Conservation (phyloP, 2,888 invertebrate genomes). For the Galeopsomyia nigrocyanea region DNA sequence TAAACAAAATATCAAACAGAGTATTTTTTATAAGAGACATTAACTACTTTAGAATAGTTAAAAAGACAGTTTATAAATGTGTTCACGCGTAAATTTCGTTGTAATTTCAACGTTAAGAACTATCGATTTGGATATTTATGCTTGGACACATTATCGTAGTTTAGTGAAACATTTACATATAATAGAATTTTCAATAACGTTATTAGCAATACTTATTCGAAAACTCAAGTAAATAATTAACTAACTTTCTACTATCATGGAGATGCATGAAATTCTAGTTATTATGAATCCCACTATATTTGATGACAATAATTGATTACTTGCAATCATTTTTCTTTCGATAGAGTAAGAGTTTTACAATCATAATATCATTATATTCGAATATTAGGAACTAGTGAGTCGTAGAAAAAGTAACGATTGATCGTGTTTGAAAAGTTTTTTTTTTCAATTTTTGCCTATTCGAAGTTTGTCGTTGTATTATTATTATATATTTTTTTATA, state of each 20-base stretch:
- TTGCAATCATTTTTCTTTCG: slow-evolving; percentile 11
- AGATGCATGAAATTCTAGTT: slow-evolving; percentile 45
- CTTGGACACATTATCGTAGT: slow-evolving; percentile 37
- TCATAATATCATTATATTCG: slow-evolving; percentile 11
- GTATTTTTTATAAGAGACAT: slow-evolving; percentile 37
- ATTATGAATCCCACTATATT: slow-evolving; percentile 35
- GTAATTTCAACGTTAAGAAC: background rate
- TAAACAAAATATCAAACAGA: slow-evolving; percentile 39
- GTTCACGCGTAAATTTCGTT: slow-evolving; percentile 15
- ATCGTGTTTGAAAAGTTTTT: slow-evolving; percentile 39
- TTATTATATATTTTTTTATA: slow-evolving; percentile 41
- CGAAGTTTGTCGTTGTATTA: slow-evolving; percentile 35
- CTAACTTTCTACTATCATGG: slow-evolving; percentile 39
- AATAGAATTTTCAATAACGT: slow-evolving; percentile 40
- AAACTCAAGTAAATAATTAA: slow-evolving; percentile 42
- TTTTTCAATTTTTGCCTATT: slow-evolving; percentile 25
- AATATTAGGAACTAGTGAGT: slow-evolving; percentile 45
- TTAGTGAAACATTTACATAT: slow-evolving; percentile 42
- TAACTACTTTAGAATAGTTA: slow-evolving; percentile 40
- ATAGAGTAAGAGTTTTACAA: background rate
- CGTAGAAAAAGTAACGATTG: slow-evolving; percentile 47
- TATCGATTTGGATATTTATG: background rate
- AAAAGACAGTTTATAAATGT: slow-evolving; percentile 33
- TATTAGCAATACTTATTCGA: slow-evolving; percentile 44
- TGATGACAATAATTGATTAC: slow-evolving; percentile 32